Evolutionary conservation across 2,797 vertebrate genomes (phyloP).

Genomic region (Amblyraja radiata): DNA sequence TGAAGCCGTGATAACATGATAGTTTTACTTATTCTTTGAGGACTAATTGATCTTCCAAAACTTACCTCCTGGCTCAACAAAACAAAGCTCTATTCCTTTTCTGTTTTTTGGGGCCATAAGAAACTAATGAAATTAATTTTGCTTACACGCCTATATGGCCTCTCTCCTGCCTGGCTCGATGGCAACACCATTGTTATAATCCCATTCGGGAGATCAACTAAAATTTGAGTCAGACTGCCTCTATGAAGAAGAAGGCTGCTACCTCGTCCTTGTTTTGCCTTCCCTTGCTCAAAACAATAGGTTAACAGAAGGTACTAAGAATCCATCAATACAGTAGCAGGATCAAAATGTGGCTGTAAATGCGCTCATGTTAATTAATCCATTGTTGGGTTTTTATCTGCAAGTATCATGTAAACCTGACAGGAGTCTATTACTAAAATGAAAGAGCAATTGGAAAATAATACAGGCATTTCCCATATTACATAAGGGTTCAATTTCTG

Average conservation of each 20-base stretch:
- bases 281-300: not conserved
- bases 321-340: not conserved
- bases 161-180: not conserved
- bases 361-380: not conserved
- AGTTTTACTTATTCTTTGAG: not conserved
- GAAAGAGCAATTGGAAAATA: too few species aligned
- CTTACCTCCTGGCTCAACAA: not conserved
- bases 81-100: not conserved
- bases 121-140: not conserved
- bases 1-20: not conserved
- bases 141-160: not conserved
- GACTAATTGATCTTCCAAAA: not conserved
- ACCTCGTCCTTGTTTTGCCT: not conserved
- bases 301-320: not conserved
- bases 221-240: not conserved
- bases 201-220: not conserved
- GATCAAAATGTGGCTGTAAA: not conserved
- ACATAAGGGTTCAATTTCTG: too few species aligned
- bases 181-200: not conserved
- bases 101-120: not conserved
- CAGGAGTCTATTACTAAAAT: too few species aligned
- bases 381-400: not conserved
- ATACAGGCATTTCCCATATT: too few species aligned
- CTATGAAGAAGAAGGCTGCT: not conserved
- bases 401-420: too few species aligned